Evolutionary conservation across 2,888 invertebrate genomes (phyloP).

Genomic region (Amiota mariae): DNA sequence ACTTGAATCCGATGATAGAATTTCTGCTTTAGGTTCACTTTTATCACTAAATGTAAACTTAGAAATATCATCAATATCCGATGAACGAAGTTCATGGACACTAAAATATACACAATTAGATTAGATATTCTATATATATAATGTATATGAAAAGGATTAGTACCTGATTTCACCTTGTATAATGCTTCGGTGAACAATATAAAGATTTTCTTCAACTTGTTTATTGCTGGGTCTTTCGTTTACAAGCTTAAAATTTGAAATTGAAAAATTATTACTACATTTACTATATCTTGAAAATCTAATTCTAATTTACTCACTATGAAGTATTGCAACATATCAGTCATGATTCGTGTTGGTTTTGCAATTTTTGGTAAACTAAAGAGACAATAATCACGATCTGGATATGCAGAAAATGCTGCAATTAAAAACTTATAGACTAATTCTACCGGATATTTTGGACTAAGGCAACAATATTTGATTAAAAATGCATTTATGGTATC

Average conservation of each 20-base stretch:
- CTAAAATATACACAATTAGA: background rate
- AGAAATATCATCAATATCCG: background rate
- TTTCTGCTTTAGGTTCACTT: too few species aligned
- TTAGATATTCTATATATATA: too few species aligned
- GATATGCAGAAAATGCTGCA: slow-evolving; percentile 80
- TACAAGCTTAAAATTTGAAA: slow-evolving; percentile 50
- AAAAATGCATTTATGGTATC: slow-evolving; percentile 58
- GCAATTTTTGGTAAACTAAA: slow-evolving; percentile 50
- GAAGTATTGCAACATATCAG: slow-evolving; percentile 60
- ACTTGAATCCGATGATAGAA: slow-evolving; percentile 28
- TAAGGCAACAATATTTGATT: slow-evolving; percentile 58
- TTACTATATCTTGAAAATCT: too few species aligned
- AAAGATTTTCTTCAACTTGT: slow-evolving; percentile 53
- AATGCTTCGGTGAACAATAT: slow-evolving; percentile 65
- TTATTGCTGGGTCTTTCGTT: slow-evolving; percentile 42
- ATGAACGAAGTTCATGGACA: background rate
- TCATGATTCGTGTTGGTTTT: slow-evolving; percentile 37
- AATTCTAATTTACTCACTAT: slow-evolving; percentile 53
- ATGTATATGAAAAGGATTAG: background rate
- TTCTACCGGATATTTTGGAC: slow-evolving; percentile 45
- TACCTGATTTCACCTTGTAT: slow-evolving; percentile 63
- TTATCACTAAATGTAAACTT: background rate
- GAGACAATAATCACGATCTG: slow-evolving; percentile 77
- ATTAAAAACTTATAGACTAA: slow-evolving; percentile 75
- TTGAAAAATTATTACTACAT: too few species aligned